Base-by-base conservation (phyloP, 2,888 invertebrate genomes). In the Leptopilina syphax region DNA sequence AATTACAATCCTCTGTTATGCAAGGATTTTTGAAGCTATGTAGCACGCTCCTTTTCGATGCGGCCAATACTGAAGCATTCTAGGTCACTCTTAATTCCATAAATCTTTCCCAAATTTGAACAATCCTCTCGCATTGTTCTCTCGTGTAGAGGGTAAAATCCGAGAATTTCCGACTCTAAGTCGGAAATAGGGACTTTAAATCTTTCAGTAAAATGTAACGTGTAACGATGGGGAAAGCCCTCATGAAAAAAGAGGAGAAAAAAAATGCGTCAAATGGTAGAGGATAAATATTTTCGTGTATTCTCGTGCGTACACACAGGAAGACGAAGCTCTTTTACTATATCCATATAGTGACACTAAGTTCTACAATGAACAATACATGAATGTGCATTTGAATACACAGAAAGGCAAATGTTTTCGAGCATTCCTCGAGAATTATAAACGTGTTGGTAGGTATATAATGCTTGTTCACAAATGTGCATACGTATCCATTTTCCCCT, bases 321-420 rank as follows among this genome's bases (percentile, higher is more conserved):
- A 57, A 41, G 73, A 63, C 24, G 24, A 70, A 73, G 10, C 57
- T 57, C 34, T 73, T 73, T n/a, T 27, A 57, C 73, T 41, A 57
- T 54, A 54, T 63, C 6, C 9, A 7, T 57, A 73, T 34, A 63
- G 44, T 77, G 76, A 77, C 77, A 77, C 47, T 77, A 65, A 77
- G 18, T 65, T 77, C 50, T 77, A 65, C 65, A 65, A 77, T 65
- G 77, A 77, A 77, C 65, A 77, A 77, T 77, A 65, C 77, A 12
- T 65, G 47, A 47, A 77, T 8, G 47, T 77, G 63, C 60, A 73
- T 54, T 57, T 50, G 47, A 77, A 65, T 65, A 65, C 77, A 9
- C 24, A 47, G 65, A 65, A 77, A 77, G 24, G 65, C 65, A 77
- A 77, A 77, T 77, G 77, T 77, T 77, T n/a, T 47, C 65, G 10